Percentiles rank a stretch among this genome's conserved stretches.
Conservation (phyloP, 1,140 invertebrate species). For the Drosophila varians region DNA sequence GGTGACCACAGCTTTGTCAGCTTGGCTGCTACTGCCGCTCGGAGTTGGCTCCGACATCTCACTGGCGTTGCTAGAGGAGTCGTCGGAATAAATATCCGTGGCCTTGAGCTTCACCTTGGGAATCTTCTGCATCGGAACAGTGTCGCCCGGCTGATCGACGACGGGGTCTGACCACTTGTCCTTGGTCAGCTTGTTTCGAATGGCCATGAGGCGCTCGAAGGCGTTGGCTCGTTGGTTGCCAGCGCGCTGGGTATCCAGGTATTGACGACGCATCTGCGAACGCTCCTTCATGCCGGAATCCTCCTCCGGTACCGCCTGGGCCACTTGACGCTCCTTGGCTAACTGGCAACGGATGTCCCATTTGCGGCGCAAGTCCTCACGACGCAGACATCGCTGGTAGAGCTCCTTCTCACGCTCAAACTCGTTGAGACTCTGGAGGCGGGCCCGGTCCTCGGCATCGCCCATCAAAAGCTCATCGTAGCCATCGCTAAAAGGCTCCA, state of each 20-base stretch:
- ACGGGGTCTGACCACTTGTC: background rate
- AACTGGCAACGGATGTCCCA: slow-evolving; percentile 12
- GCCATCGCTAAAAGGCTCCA: slow-evolving; percentile 84
- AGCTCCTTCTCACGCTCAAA: slow-evolving; percentile 96
- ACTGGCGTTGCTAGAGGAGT: slow-evolving; percentile 16
- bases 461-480: slow-evolving; percentile 98
- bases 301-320: too few species aligned
- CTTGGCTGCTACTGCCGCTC: too few species aligned
- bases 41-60: background rate
- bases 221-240: slow-evolving; percentile 12
- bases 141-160: background rate
- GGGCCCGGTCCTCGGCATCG: slow-evolving; percentile 95
- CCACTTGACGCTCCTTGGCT: background rate
- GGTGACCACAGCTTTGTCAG: background rate
- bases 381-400: background rate
- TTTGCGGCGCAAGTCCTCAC: slow-evolving; percentile 11
- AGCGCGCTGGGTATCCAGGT: background rate
- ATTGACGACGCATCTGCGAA: background rate
- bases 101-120: slow-evolving; percentile 14
- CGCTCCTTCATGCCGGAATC: slow-evolving; percentile 10
- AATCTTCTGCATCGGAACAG: background rate
- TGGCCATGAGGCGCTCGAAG: slow-evolving; percentile 12
- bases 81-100: slow-evolving; percentile 35
- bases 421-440: slow-evolving; percentile 95
- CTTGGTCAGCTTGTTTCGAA: slow-evolving; percentile 11